Evolutionary conservation across 2,797 vertebrate genomes (phyloP).

Genomic region (Sebastes aleutianus): DNA sequence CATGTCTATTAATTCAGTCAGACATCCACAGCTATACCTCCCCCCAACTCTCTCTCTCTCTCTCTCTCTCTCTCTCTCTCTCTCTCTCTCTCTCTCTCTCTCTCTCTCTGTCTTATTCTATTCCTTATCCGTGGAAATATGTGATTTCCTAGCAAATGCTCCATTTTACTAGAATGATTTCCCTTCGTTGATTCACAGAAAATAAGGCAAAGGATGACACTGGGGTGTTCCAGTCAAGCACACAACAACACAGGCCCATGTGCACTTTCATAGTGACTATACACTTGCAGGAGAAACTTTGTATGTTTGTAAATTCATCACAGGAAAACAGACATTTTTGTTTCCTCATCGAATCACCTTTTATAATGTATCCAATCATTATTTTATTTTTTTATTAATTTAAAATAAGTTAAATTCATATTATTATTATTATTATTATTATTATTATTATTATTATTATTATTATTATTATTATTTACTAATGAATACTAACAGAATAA

Average conservation of each 20-base stretch:
- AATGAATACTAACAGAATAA: background rate
- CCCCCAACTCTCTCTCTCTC: background rate
- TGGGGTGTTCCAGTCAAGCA: background rate
- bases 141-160: conserved; percentile 86
- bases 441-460: background rate
- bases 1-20: conserved; percentile 99
- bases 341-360: conserved; percentile 9
- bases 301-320: conserved; percentile 41
- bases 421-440: too few species aligned
- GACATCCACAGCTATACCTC: conserved; percentile 81
- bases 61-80: background rate
- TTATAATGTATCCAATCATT: background rate
- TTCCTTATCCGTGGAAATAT: conserved; percentile 84
- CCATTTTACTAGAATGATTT: conserved; percentile 72
- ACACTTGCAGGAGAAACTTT: background rate
- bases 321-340: conserved; percentile 15
- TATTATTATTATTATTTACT: background rate
- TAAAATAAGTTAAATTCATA: background rate
- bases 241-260: conserved; percentile 23
- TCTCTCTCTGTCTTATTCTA: conserved; percentile 61
- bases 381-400: background rate
- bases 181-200: conserved; percentile 74
- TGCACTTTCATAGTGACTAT: conserved; percentile 21
- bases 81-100: background rate
- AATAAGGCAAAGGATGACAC: conserved; percentile 58